These are phyloP conservation scores for Calliphora vomitoria DNA, from an alignment of 2,888 invertebrate species.

Conservation along the genomic window DNA sequence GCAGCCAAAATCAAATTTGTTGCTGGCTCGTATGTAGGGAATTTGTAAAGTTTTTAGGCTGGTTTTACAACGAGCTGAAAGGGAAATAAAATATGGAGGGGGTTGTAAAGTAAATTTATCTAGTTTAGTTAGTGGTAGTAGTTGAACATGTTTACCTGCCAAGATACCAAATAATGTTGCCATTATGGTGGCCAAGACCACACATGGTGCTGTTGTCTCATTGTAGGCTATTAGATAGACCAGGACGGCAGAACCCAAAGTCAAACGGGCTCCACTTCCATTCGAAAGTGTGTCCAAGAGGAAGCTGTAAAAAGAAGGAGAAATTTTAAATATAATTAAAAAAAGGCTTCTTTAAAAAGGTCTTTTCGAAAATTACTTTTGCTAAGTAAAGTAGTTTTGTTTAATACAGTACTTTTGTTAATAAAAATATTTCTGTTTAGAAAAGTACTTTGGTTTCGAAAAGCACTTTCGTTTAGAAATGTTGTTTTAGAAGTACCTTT, in stretches of 20 bases:
- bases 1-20: slow-evolving; percentile 84
- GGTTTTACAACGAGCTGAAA: slow-evolving; percentile 83
- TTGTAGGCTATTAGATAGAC: slow-evolving; percentile 83
- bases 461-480: too few species aligned
- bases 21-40: slow-evolving; percentile 84
- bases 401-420: not conserved
- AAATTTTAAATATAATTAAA: not conserved
- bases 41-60: slow-evolving; percentile 83
- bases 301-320: slow-evolving; percentile 74
- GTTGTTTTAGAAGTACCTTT: too few species aligned
- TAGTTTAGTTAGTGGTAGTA: not conserved
- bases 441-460: too few species aligned
- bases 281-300: slow-evolving; percentile 81
- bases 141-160: slow-evolving; percentile 79
- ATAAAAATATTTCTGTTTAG: too few species aligned
- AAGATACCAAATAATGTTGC: slow-evolving; percentile 82
- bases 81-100: not conserved
- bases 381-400: too few species aligned
- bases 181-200: slow-evolving; percentile 82
- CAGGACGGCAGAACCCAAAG: slow-evolving; percentile 83
- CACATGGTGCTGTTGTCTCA: slow-evolving; percentile 82
- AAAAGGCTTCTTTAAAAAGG: too few species aligned
- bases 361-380: too few species aligned
- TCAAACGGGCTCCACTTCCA: slow-evolving; percentile 83
- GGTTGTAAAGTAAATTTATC: not conserved